A percentile compares a stretch with the other conserved stretches of the same genome.
Evolutionary conservation across 2,113 vertebrate genomes (phyloP).

Genomic region (Agelaius phoeniceus): DNA sequence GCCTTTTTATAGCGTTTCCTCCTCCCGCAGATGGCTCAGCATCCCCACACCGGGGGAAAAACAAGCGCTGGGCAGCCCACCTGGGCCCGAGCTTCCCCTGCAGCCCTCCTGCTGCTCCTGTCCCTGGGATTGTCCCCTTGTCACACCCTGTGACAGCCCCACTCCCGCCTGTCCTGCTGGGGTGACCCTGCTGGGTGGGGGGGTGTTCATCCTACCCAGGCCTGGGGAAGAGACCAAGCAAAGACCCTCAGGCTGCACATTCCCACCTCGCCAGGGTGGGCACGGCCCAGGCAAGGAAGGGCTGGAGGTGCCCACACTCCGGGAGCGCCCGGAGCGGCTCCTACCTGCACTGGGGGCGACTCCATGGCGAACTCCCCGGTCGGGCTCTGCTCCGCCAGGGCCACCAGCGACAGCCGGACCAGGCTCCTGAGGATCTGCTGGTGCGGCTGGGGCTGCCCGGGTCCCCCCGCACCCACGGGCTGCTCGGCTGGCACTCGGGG

Average conservation of each 20-base stretch:
- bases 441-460: constrained; percentile 67
- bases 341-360: constrained; percentile 93
- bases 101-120: not conserved
- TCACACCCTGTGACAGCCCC: not conserved
- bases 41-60: not conserved
- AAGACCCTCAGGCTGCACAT: not conserved
- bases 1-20: constrained; percentile 78
- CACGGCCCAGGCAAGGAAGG: not conserved
- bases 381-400: constrained; percentile 84
- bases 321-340: not conserved
- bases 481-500: not conserved
- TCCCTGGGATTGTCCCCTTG: not conserved
- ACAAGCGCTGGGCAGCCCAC: not conserved
- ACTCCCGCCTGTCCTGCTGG: not conserved
- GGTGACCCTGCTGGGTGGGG: accelerated
- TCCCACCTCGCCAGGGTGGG: not conserved
- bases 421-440: constrained; percentile 87
- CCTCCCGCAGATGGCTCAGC: constrained; percentile 69
- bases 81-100: not conserved
- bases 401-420: constrained; percentile 91
- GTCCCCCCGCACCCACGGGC: constrained; percentile 20
- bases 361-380: constrained; percentile 84
- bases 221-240: not conserved
- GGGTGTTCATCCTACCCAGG: not conserved
- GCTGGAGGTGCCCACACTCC: not conserved